A percentile compares a stretch with the other conserved stretches of the same genome.
phyloP scores from a whole-genome alignment of 2,888 invertebrate genomes.

The Allolobophora icterica region DNA sequence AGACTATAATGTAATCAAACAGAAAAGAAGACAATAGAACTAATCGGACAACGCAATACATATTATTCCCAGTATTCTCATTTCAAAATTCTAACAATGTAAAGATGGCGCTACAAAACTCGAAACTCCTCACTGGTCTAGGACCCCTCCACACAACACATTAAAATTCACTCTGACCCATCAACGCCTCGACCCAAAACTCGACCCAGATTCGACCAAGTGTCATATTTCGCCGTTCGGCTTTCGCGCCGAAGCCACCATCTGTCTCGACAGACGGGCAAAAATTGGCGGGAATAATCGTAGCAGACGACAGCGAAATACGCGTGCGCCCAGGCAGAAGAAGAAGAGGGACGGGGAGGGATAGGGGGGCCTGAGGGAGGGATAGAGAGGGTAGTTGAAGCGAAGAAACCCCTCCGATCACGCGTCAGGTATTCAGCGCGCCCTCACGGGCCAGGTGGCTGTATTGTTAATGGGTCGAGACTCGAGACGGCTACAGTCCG shows the following conservation, averaged over 20 bases:
- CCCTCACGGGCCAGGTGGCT: neutral
- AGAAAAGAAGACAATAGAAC: too few relatives aligned
- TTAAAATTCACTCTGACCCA: neutral
- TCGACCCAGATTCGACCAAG: neutral
- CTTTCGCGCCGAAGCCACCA: neutral
- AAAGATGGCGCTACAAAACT: neutral
- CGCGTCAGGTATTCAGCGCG: neutral
- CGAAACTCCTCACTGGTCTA: neutral
- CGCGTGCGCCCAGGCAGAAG: neutral
- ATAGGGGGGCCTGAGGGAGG: neutral
- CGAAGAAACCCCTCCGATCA: neutral
- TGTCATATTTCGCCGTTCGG: neutral
- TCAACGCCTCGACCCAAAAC: neutral
- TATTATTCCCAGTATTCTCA: neutral
- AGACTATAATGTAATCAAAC: too few relatives aligned
- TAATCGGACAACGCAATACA: too few relatives aligned
- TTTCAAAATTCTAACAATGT: neutral
- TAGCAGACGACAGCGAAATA: neutral
- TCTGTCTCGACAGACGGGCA: neutral
- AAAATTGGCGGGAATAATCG: conserved; percentile 1
- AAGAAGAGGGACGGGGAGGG: neutral
- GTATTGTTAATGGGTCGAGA: neutral
- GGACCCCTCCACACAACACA: neutral
- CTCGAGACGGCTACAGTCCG: neutral
- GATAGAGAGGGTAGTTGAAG: neutral